Conservation (phyloP, 2,888 invertebrate genomes). For the Serripes groenlandicus region DNA sequence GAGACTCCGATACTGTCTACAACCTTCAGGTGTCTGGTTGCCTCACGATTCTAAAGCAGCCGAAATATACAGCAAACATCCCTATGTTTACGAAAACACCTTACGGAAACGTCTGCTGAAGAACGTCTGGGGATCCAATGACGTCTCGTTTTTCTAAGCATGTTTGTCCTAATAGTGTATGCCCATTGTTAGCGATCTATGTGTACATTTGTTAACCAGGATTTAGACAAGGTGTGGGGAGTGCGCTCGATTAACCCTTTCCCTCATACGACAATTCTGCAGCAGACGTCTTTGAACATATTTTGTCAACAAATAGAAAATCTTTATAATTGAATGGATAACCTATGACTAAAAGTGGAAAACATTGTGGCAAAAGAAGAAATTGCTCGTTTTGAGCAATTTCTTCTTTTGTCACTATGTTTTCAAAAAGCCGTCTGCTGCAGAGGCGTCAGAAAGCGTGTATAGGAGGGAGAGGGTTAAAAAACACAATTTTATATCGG, state of each 20-base stretch:
- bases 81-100: not conserved
- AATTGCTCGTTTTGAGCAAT: not conserved
- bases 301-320: too few species aligned
- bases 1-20: not conserved
- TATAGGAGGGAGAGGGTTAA: not conserved
- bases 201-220: too few species aligned
- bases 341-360: too few species aligned
- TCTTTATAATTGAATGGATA: too few species aligned
- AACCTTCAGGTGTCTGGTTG: not conserved
- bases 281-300: too few species aligned
- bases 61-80: not conserved
- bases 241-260: too few species aligned
- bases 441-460: not conserved
- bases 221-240: too few species aligned
- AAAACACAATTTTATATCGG: too few species aligned
- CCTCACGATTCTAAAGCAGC: constrained; percentile 8
- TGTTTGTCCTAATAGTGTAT: too few species aligned
- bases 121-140: constrained; percentile 5
- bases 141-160: not conserved
- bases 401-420: constrained; percentile 1
- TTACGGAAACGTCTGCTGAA: not conserved
- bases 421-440: not conserved
- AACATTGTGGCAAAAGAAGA: constrained; percentile 4
- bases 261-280: too few species aligned
- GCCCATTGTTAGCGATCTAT: too few species aligned